phyloP scores from a whole-genome alignment of 2,797 vertebrate species.

The Anableps anableps region DNA sequence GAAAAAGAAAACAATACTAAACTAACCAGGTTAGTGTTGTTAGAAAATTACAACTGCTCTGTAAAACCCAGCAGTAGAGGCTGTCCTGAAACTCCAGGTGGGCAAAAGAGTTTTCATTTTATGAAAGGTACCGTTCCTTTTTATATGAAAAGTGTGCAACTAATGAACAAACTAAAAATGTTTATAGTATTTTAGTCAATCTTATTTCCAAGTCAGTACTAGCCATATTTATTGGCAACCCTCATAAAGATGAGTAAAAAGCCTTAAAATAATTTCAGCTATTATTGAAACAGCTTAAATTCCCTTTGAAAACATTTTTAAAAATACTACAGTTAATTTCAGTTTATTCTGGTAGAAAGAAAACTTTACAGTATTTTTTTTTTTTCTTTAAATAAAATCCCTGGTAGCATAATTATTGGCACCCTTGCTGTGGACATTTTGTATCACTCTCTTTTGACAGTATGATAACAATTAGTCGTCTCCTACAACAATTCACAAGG shows the following conservation, averaged over 20 bases:
- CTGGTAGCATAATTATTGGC: too few species aligned
- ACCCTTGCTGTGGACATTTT: too few species aligned
- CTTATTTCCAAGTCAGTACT: not conserved
- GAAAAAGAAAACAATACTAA: not conserved
- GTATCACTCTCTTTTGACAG: too few species aligned
- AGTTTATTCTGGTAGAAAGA: too few species aligned
- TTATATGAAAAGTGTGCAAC: not conserved
- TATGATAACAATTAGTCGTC: not conserved
- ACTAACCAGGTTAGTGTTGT: not conserved
- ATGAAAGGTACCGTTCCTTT: not conserved
- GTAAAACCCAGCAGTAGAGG: not conserved
- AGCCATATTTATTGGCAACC: not conserved
- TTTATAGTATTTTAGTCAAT: too few species aligned
- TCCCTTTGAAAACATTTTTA: too few species aligned
- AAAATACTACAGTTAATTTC: too few species aligned
- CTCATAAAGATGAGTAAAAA: not conserved
- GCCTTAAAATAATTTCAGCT: not conserved
- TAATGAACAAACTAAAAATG: too few species aligned
- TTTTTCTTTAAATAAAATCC: too few species aligned
- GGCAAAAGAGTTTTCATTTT: not conserved
- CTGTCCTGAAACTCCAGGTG: not conserved
- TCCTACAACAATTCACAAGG: not conserved
- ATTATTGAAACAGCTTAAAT: not conserved
- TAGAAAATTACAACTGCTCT: not conserved
- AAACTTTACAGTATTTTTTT: too few species aligned